Percentiles rank a stretch among this genome's conserved stretches.
phyloP scores from a whole-genome alignment of 2,888 invertebrate species.

The Anticlea derivata region DNA sequence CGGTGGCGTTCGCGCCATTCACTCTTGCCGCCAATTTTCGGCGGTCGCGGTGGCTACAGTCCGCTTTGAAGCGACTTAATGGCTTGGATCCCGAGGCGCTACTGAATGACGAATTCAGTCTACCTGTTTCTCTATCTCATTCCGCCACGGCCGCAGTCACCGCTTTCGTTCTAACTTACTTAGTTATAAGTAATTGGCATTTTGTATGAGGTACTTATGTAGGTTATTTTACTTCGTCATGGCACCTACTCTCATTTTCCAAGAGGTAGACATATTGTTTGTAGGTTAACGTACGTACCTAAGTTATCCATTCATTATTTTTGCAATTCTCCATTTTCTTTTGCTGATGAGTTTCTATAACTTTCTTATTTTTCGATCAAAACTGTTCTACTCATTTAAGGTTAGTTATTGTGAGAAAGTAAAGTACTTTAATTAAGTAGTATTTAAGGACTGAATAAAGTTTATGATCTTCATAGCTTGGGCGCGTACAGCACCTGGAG shows the following conservation, averaged over 20 bases:
- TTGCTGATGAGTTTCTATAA: background rate
- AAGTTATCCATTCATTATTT: no score
- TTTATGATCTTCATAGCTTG: background rate
- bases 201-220: constrained; percentile 10
- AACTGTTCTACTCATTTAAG: no score
- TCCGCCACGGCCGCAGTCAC: constrained; percentile 33
- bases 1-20: constrained; percentile 51
- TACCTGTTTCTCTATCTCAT: constrained; percentile 37
- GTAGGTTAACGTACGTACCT: no score
- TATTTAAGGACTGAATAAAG: background rate
- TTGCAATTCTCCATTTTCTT: no score
- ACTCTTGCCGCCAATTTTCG: constrained; percentile 55
- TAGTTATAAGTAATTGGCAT: constrained; percentile 22
- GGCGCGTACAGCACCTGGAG: no score
- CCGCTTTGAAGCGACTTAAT: constrained; percentile 34
- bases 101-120: constrained; percentile 42
- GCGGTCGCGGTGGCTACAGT: constrained; percentile 39
- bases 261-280: no score
- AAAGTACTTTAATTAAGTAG: no score
- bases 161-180: constrained; percentile 26
- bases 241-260: no score
- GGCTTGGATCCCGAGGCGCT: constrained; percentile 39
- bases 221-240: no score
- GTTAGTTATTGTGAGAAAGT: no score
- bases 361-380: background rate